Base-by-base conservation (phyloP, 2,113 vertebrate species). In the Spheniscus mendiculus region DNA sequence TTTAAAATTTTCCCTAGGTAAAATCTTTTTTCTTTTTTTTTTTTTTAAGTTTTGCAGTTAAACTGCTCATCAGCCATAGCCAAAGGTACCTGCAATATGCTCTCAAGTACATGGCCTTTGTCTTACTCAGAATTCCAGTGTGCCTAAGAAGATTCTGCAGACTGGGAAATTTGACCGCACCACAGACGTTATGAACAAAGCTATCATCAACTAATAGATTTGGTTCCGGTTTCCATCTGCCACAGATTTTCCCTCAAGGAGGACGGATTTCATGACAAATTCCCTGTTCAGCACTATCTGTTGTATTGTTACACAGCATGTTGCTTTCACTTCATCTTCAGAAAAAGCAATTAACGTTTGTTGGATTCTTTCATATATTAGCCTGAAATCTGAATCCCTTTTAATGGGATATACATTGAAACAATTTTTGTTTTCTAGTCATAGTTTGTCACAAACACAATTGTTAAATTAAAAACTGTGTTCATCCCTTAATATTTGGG, bases 21-120 rank as follows among this genome's bases (percentile, higher is more conserved):
- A 81, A 38, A 12, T 10, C 5, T 38, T 55, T 26, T 7, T 21
- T 30, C 29, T n/a, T 18, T 30, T 34, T 34, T 32, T 34, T n/a
- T 22, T 30, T 34, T n/a, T 32, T 12, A 38, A 23, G 6, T 44
- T 67, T 55, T 71, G 47, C 52, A 36, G 5, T 69, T 63, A n/a
- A 59, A 23, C 29, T 61, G 15, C 55, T 85, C 7, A 9, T 36
- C 59, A 87, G 11, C 14, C 4, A 7, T 26, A 34, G 38, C 27
- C 0, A 0, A 49, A 55, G 14, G 15, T 8, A 27, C 3, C n/a
- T 56, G 5, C 16, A 27, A 14, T 38, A 5, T 40, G 34, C 42
- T 71, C 8, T 76, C 26, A 71, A 18, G 42, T 32, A 30, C 17
- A 4, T 15, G 34, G 10, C 16, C 19, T 73, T 76, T 90, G 36